A percentile compares a stretch with the other conserved stretches of the same genome.
Conservation (phyloP, 1,140 invertebrate species). For the Octopus sinensis region DNA sequence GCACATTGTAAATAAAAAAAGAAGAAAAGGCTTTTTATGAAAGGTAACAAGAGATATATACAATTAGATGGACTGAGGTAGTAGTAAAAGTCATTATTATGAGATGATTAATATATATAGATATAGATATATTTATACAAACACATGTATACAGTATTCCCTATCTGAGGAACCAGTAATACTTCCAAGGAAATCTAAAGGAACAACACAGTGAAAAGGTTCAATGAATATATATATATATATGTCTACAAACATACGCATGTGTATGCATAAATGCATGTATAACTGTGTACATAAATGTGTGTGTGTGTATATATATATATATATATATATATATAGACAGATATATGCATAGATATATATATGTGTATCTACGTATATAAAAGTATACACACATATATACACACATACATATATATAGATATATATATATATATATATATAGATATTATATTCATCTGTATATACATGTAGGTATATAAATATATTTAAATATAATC, state of each 20-base stretch:
- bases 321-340: background rate
- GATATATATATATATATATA: background rate
- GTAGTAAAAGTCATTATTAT: background rate
- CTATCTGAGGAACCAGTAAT: too few species aligned
- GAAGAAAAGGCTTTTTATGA: too few species aligned
- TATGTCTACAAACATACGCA: too few species aligned
- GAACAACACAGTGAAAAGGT: too few species aligned
- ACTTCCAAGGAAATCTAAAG: too few species aligned
- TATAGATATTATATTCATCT: background rate
- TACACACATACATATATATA: background rate
- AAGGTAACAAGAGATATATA: too few species aligned
- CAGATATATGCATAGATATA: background rate
- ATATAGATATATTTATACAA: too few species aligned
- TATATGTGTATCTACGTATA: background rate
- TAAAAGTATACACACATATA: background rate
- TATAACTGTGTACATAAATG: background rate
- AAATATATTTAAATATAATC: conserved; percentile 3
- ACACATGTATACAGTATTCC: too few species aligned
- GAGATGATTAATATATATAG: too few species aligned
- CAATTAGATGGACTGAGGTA: background rate
- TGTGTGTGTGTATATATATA: background rate
- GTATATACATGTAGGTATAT: background rate
- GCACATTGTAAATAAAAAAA: too few species aligned
- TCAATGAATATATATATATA: too few species aligned
- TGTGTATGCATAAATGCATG: too few species aligned